These are phyloP conservation scores for Sussaba pulchella DNA, from an alignment of 2,888 invertebrate genomes.

Conservation along the genomic window DNA sequence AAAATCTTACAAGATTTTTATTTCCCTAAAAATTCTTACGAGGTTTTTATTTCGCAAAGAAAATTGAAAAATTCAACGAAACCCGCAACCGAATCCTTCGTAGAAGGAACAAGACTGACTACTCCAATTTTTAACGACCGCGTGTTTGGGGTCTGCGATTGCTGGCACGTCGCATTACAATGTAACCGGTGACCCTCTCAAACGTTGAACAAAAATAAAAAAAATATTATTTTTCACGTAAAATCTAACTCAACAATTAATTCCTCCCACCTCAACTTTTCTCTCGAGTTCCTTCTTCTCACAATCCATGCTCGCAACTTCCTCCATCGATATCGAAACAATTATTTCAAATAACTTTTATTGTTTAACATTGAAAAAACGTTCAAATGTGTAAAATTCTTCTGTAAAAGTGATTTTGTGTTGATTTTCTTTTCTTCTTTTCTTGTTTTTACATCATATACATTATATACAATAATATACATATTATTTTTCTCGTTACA, in stretches of 20 bases:
- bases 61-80: slow-evolving; percentile 33
- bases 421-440: slow-evolving; percentile 17
- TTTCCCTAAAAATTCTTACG: not conserved
- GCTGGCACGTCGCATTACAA: slow-evolving; percentile 69
- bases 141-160: slow-evolving; percentile 57
- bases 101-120: slow-evolving; percentile 70
- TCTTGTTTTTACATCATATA: slow-evolving; percentile 78
- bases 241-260: slow-evolving; percentile 4
- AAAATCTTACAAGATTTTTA: too few species aligned
- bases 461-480: slow-evolving; percentile 80
- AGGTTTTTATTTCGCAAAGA: not conserved
- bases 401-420: slow-evolving; percentile 74
- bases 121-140: slow-evolving; percentile 68
- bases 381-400: slow-evolving; percentile 81
- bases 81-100: slow-evolving; percentile 67
- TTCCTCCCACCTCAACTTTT: not conserved
- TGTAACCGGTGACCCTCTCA: slow-evolving; percentile 68
- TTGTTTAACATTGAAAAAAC: slow-evolving; percentile 72
- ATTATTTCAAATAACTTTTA: slow-evolving; percentile 63
- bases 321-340: slow-evolving; percentile 19
- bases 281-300: not conserved
- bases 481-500: slow-evolving; percentile 72
- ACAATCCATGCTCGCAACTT: not conserved
- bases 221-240: slow-evolving; percentile 68
- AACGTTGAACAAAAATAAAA: slow-evolving; percentile 67